Percentiles rank a stretch among this genome's conserved stretches.
Conservation (phyloP, 2,113 vertebrate genomes). For the Gopherus evgoodei region DNA sequence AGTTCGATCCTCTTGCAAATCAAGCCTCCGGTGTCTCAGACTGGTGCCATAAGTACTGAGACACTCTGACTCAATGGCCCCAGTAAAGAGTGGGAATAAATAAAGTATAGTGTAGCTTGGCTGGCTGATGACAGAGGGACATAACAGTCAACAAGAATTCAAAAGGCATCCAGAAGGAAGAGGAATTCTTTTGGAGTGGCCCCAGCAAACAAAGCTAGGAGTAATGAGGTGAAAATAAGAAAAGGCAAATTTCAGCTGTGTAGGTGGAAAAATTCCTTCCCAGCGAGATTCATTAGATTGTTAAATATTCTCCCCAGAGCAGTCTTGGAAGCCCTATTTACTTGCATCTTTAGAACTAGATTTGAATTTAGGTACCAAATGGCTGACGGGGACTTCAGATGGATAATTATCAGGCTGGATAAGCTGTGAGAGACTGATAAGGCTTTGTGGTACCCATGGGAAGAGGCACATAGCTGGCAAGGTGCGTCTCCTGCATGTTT, state of each 20-base stretch:
- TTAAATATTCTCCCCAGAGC: not conserved
- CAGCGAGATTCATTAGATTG: not conserved
- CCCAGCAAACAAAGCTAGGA: fast-evolving
- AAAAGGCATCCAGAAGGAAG: not conserved
- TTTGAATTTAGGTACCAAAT: not conserved
- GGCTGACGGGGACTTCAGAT: not conserved
- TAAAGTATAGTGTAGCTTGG: not conserved
- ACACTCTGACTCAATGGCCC: not conserved
- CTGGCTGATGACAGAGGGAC: not conserved
- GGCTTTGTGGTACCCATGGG: not conserved
- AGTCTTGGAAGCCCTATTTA: not conserved
- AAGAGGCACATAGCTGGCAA: not conserved
- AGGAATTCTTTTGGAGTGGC: fast-evolving
- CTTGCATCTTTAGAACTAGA: not conserved
- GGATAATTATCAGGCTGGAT: not conserved
- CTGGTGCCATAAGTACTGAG: not conserved
- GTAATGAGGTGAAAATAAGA: not conserved
- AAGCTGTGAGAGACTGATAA: not conserved
- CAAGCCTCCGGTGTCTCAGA: not conserved
- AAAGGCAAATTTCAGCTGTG: fast-evolving
- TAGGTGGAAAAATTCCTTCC: not conserved
- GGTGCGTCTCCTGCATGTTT: fast-evolving
- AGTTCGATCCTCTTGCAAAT: not conserved
- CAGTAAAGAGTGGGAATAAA: not conserved
- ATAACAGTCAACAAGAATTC: not conserved